phyloP scores from a whole-genome alignment of 1,140 invertebrate genomes.

The Trypoxylus dichotomus region DNA sequence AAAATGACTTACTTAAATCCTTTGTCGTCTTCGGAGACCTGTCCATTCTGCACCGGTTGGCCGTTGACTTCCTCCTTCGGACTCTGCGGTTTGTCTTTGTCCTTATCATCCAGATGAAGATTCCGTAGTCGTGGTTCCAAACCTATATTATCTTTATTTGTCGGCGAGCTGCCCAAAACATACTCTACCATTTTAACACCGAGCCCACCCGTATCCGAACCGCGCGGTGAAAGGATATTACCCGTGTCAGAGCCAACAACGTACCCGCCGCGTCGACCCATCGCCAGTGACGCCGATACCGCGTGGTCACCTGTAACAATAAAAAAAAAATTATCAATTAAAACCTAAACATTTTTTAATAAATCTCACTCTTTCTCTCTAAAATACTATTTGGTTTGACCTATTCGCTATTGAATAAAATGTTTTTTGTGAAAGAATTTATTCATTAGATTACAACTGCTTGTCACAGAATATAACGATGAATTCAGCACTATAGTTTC shows the following conservation, averaged over 20 bases:
- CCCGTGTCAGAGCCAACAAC: slow-evolving; percentile 57
- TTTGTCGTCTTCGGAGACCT: slow-evolving; percentile 81
- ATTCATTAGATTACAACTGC: too few relatives aligned
- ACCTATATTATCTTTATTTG: slow-evolving; percentile 70
- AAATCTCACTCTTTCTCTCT: too few relatives aligned
- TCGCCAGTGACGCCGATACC: slow-evolving; percentile 73
- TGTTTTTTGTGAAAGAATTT: too few relatives aligned
- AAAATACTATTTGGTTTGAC: too few relatives aligned
- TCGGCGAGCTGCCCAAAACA: slow-evolving; percentile 89
- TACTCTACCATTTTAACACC: slow-evolving; percentile 99
- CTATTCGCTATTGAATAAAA: too few relatives aligned
- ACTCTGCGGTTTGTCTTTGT: slow-evolving; percentile 68
- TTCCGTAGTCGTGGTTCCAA: slow-evolving; percentile 72
- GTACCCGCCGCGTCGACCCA: slow-evolving; percentile 65
- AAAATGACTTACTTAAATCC: slow-evolving; percentile 80
- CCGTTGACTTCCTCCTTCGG: slow-evolving; percentile 68
- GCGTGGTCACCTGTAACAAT: slow-evolving; percentile 62
- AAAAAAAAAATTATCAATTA: not conserved
- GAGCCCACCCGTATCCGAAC: slow-evolving; percentile 74
- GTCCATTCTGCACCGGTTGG: slow-evolving; percentile 70
- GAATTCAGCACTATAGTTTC: too few relatives aligned
- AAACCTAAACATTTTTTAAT: too few relatives aligned
- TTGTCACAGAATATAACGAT: too few relatives aligned
- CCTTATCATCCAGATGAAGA: slow-evolving; percentile 66
- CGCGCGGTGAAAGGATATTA: slow-evolving; percentile 69